Conservation (phyloP, 2,113 vertebrate genomes). For the Gymnogyps californianus region DNA sequence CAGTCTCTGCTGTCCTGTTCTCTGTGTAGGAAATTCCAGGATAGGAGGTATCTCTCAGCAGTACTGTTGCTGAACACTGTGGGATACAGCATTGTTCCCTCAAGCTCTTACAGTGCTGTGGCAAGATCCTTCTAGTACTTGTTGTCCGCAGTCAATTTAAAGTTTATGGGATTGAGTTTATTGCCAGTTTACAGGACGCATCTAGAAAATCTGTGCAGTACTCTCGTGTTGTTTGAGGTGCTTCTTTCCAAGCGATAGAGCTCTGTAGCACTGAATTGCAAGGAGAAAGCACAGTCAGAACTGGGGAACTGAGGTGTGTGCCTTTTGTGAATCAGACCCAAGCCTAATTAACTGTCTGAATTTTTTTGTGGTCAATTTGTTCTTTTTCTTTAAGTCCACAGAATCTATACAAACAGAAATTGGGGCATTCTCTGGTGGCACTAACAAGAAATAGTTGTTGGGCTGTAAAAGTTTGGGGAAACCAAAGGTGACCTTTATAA, state of each 20-base stretch:
- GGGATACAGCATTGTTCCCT: not conserved
- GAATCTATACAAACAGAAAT: not conserved
- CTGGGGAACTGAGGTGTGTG: not conserved
- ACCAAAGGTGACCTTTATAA: not conserved
- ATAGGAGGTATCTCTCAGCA: not conserved
- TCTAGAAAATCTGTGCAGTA: not conserved
- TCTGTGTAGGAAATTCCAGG: not conserved
- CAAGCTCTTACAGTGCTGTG: not conserved
- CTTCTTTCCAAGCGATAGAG: not conserved
- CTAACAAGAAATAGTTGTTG: not conserved
- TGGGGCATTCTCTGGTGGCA: not conserved
- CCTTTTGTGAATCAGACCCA: not conserved
- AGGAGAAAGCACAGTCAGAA: not conserved
- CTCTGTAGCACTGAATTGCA: not conserved
- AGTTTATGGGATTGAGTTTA: not conserved
- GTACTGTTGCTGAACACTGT: fast-evolving
- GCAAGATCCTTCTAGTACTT: not conserved
- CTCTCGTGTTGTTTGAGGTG: fast-evolving
- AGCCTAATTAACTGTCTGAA: not conserved
- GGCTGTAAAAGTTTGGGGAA: not conserved
- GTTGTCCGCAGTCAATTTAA: not conserved
- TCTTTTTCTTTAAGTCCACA: not conserved
- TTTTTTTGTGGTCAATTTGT: not conserved
- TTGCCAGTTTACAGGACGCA: not conserved
- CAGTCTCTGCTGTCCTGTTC: not conserved